These are phyloP conservation scores for Troglohyphantes excavatus DNA, from an alignment of 2,888 invertebrate genomes.

Conservation along the genomic window DNA sequence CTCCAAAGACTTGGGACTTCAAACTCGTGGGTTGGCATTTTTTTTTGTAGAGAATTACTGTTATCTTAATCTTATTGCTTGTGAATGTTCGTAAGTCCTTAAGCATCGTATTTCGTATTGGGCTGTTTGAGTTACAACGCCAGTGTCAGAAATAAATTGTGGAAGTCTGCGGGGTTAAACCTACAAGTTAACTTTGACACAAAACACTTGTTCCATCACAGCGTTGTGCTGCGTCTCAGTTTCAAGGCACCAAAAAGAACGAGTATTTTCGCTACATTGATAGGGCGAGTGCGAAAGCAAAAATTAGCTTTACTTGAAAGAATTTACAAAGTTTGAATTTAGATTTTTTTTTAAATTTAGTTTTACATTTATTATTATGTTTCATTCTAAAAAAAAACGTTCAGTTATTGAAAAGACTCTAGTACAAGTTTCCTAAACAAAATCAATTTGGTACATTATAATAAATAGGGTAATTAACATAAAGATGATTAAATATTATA, in stretches of 20 bases:
- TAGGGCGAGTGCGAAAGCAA: too few species aligned
- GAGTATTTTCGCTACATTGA: not conserved
- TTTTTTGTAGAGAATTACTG: not conserved
- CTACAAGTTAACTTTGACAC: conserved; percentile 24
- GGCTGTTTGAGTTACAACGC: not conserved
- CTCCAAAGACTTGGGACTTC: not conserved
- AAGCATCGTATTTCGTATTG: not conserved
- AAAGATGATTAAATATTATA: too few species aligned
- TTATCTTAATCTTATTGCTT: conserved; percentile 9
- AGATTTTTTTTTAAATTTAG: too few species aligned
- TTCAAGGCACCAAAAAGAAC: not conserved
- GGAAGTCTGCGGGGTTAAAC: conserved; percentile 5
- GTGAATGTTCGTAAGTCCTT: not conserved
- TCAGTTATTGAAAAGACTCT: too few species aligned
- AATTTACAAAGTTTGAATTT: too few species aligned
- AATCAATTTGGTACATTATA: too few species aligned
- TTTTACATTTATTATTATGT: too few species aligned
- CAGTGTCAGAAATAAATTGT: conserved; percentile 15
- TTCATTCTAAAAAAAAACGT: too few species aligned
- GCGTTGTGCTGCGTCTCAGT: not conserved
- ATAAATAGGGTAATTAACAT: too few species aligned
- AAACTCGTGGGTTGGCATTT: not conserved
- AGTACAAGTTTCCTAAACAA: too few species aligned
- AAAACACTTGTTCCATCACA: conserved; percentile 43
- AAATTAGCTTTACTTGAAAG: too few species aligned